Percentiles rank a stretch among this genome's conserved stretches.
These are phyloP conservation scores for Apamea epomidion DNA, from an alignment of 2,888 invertebrate genomes.

Conservation along the genomic window DNA sequence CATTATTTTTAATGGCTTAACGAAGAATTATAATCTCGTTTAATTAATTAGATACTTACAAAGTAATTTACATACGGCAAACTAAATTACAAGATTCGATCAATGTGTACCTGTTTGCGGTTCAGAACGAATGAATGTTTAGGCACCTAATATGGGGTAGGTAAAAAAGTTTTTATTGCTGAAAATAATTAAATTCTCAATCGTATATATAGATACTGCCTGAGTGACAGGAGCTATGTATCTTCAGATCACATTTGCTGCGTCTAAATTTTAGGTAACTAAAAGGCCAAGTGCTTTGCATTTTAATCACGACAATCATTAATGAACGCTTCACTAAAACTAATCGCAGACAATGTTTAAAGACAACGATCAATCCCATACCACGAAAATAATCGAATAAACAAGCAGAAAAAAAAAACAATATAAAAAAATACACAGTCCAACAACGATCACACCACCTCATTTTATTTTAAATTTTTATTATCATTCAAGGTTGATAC, in stretches of 20 bases:
- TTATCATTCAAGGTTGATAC: conserved; percentile 52
- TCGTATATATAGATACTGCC: conserved; percentile 6
- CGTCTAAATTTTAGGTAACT: conserved; percentile 33
- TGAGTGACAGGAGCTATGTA: conserved; percentile 7
- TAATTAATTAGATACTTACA: neutral
- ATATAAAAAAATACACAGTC: neutral
- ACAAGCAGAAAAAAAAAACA: neutral
- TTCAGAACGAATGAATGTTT: neutral
- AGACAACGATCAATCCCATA: neutral
- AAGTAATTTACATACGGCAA: neutral
- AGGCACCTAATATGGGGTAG: neutral
- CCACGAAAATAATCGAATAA: neutral
- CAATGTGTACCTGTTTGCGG: neutral
- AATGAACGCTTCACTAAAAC: neutral
- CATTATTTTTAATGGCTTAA: neutral
- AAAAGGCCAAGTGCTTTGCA: conserved; percentile 27
- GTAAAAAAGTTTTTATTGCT: neutral
- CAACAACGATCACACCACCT: conserved; percentile 24
- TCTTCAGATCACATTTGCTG: conserved; percentile 19
- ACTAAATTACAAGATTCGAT: neutral
- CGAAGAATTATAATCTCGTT: neutral
- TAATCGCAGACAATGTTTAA: neutral
- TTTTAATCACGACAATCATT: neutral
- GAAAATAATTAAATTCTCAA: neutral
- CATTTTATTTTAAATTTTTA: conserved; percentile 33